Evolutionary conservation across 2,797 vertebrate species (phyloP).

Genomic region (Xiphorhynchus erythropygius): DNA sequence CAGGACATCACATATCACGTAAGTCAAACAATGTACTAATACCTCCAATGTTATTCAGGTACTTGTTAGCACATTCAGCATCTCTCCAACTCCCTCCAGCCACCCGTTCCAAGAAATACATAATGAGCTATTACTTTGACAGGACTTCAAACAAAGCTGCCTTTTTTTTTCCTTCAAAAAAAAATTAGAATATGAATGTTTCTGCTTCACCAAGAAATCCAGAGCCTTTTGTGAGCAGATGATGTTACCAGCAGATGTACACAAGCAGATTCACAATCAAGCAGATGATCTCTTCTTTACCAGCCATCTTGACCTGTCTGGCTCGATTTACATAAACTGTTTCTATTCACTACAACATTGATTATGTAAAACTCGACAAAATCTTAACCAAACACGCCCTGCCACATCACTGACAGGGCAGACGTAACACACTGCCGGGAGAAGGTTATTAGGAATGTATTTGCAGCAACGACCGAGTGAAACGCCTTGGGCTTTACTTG

Average conservation of each 20-base stretch:
- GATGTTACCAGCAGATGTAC: constrained; percentile 6
- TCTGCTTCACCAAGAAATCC: not conserved
- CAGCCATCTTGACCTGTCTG: constrained; percentile 41
- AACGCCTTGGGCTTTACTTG: not conserved
- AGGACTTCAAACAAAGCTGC: not conserved
- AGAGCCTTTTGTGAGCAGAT: constrained; percentile 13
- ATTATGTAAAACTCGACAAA: constrained; percentile 32
- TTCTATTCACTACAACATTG: constrained; percentile 7
- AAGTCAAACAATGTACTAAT: not conserved
- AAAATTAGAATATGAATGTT: not conserved
- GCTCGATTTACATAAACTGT: constrained; percentile 47
- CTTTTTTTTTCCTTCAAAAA: not conserved
- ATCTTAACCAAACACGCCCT: not conserved
- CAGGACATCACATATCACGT: not conserved
- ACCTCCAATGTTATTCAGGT: not conserved
- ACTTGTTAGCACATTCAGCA: not conserved
- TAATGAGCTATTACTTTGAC: not conserved
- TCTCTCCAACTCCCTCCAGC: not conserved
- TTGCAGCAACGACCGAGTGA: not conserved
- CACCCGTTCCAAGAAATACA: not conserved
- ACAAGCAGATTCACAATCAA: constrained; percentile 25
- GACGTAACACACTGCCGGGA: fast-evolving
- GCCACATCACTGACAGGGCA: constrained; percentile 3
- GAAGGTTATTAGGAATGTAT: not conserved
- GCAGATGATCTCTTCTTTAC: constrained; percentile 40